Conservation (phyloP, 2,113 vertebrate species). For the Phalacrocorax aristotelis region DNA sequence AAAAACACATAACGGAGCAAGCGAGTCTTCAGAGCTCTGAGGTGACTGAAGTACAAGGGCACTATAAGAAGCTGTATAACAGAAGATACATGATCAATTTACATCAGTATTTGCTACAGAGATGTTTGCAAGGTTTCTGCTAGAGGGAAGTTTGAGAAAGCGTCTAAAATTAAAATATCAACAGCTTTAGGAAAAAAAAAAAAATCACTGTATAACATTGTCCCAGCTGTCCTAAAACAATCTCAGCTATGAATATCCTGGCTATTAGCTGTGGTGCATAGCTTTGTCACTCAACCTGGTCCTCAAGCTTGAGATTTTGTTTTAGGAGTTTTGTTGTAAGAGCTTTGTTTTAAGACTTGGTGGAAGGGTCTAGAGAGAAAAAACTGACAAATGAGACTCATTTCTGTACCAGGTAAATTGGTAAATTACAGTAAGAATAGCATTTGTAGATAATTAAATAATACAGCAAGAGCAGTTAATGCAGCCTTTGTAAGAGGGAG, state of each 20-base stretch:
- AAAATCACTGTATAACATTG: neutral
- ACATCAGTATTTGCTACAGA: neutral
- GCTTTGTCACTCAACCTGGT: neutral
- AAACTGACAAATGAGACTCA: neutral
- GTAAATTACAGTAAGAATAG: neutral
- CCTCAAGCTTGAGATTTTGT: neutral
- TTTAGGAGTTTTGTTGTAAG: neutral
- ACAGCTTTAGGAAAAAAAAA: neutral
- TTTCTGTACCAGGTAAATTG: neutral
- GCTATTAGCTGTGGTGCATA: neutral
- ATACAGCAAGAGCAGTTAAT: neutral
- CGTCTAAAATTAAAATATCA: neutral
- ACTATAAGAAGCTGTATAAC: neutral
- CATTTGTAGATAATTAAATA: neutral
- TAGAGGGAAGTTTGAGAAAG: neutral
- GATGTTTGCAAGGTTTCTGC: neutral
- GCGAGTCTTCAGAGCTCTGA: neutral
- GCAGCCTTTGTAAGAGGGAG: neutral
- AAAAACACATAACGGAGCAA: neutral
- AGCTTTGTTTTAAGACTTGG: neutral
- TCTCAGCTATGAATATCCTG: neutral
- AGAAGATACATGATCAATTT: neutral
- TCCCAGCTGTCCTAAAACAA: neutral
- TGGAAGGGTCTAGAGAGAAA: neutral
- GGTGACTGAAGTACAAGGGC: neutral